Conservation (phyloP, 2,888 invertebrate genomes). For the Cantharis rustica region DNA sequence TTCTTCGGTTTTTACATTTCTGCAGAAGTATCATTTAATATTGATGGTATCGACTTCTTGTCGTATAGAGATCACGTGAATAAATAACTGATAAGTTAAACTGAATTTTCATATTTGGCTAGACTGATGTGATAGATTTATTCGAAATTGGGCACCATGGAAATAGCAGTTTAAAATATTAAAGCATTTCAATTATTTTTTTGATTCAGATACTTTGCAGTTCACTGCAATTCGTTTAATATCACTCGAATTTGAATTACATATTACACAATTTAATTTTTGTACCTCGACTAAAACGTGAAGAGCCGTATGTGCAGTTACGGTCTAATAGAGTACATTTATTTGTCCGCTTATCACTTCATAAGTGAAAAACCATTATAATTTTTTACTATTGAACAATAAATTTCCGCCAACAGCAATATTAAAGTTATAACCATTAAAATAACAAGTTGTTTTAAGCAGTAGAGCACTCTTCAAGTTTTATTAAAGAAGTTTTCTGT, state of each 20-base stretch:
- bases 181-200: neutral
- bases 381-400: neutral
- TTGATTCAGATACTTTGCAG: neutral
- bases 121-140: neutral
- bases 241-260: neutral
- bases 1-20: no score
- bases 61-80: no score
- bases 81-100: neutral
- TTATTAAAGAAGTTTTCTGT: neutral
- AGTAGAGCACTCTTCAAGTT: neutral
- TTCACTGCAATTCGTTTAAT: neutral
- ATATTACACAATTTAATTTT: neutral
- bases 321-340: neutral
- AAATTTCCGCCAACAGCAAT: neutral
- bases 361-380: neutral
- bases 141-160: neutral
- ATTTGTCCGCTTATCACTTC: neutral
- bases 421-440: neutral
- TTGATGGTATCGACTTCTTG: no score
- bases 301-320: neutral
- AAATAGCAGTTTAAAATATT: neutral
- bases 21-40: no score
- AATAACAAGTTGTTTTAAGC: neutral
- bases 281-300: neutral
- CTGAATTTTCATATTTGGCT: neutral